These are phyloP conservation scores for Eupithecia exiguata DNA, from an alignment of 2,888 invertebrate genomes.

Conservation along the genomic window DNA sequence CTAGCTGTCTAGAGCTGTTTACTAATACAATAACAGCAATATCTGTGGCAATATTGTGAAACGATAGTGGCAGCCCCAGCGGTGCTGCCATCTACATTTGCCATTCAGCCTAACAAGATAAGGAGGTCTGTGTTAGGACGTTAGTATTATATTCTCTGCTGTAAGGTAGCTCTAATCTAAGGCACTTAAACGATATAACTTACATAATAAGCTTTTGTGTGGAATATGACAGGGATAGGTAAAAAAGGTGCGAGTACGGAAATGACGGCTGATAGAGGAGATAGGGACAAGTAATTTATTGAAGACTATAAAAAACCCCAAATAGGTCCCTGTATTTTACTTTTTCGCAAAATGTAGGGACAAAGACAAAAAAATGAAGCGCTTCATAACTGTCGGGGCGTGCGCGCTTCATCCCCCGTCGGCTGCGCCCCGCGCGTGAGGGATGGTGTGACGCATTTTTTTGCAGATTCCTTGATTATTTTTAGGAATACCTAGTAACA, in stretches of 20 bases:
- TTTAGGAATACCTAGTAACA: too few species aligned
- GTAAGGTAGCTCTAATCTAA: background rate
- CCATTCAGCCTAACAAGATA: background rate
- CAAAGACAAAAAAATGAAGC: background rate
- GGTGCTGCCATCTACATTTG: background rate
- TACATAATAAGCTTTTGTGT: background rate
- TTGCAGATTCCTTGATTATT: too few species aligned
- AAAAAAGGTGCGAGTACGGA: background rate
- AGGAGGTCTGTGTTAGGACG: background rate
- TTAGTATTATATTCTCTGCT: background rate
- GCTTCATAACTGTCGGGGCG: too few species aligned
- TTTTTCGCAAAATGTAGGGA: background rate
- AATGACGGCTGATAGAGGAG: background rate
- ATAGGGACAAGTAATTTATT: background rate
- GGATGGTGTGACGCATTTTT: too few species aligned
- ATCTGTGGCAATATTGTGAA: background rate
- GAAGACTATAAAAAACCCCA: background rate
- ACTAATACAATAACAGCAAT: background rate
- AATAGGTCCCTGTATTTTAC: too few species aligned
- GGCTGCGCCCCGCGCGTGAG: too few species aligned
- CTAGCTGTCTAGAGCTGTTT: background rate
- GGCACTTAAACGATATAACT: background rate
- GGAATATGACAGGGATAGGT: background rate
- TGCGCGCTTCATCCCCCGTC: too few species aligned
- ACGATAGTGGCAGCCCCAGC: background rate